A percentile compares a stretch with the other conserved stretches of the same genome.
Evolutionary conservation across 1,140 invertebrate genomes (phyloP).

Genomic region (Trinorchestia longiramus): DNA sequence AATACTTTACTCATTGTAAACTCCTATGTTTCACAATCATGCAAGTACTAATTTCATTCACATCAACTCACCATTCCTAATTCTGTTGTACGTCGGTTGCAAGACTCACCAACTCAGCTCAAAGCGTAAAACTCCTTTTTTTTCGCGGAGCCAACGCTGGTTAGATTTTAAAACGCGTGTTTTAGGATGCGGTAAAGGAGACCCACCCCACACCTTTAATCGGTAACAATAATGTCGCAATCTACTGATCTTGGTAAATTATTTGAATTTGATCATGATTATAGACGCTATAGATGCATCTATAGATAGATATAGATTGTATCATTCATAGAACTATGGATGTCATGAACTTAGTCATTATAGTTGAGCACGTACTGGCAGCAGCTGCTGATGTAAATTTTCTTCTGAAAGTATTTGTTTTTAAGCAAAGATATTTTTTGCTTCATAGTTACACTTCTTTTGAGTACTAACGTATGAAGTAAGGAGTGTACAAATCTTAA

Average conservation of each 20-base stretch:
- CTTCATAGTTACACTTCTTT: too few relatives aligned
- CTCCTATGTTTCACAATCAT: neutral
- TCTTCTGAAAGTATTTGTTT: too few relatives aligned
- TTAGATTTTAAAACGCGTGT: neutral
- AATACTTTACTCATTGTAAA: neutral
- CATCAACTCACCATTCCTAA: neutral
- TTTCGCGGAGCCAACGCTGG: neutral
- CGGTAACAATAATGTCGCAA: neutral
- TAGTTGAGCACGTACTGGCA: too few relatives aligned
- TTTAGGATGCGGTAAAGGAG: neutral
- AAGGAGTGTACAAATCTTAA: too few relatives aligned
- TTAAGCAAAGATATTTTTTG: too few relatives aligned
- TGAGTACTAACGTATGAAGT: too few relatives aligned
- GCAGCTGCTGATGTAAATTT: too few relatives aligned
- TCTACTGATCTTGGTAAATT: neutral
- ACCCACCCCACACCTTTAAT: neutral
- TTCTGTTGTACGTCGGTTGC: neutral
- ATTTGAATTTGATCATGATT: neutral
- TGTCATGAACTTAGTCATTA: too few relatives aligned
- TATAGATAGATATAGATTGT: too few relatives aligned
- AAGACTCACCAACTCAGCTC: neutral
- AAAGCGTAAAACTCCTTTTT: neutral
- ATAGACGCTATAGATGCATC: neutral
- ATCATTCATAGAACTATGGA: too few relatives aligned
- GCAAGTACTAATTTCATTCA: neutral